Evolutionary conservation across 2,888 invertebrate species (phyloP), one percentile per base, ranked within the genome.

Genomic region (Xestia c-nigrum): DNA sequence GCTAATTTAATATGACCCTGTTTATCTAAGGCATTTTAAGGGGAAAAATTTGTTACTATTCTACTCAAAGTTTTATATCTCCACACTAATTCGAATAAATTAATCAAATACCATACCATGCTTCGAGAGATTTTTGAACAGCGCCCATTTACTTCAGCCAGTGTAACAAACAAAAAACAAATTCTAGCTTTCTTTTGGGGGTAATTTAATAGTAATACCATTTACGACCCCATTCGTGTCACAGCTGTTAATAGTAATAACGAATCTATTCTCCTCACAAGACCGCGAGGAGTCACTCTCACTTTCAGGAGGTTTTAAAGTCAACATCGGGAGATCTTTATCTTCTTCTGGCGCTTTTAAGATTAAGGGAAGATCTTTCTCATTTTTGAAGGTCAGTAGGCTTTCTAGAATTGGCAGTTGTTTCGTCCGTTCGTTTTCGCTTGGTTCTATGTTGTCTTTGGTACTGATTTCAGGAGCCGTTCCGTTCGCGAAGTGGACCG

Each of bases 201-300:
- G 89, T 65, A 95, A 89, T 87, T 95, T 94, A 55, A 96, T 95
- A 47, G 94, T 95, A 3, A 95, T 94, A 50, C 94, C 94, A 9
- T 94, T 94, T 0, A 94, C 91, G 1, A 94, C 73, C 4, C 94
- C 94, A 66, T 92, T 92, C 24, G 93, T 92, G 21, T 93, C 92
- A 78, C 90, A 85, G 24, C 90, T 90, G 50, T 93, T 94, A 16
- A 94, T 93, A 0, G 94, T 94, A 0, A 95, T 95, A 16, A 94
- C 94, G 31, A 94, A 93, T 31, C 90, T 90, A 12, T 90, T 89
- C 5, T 80, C 74, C 1, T 66, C 50, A 21, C 72, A 50, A 0
- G 78, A 55, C 1, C 24, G 40, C 1, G 63, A 24, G 1, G 61
- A 9, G 0, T 65, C 72, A 40, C 64, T 59, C 10, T 71, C 64